A percentile compares a stretch with the other conserved stretches of the same genome.
Evolutionary conservation across 2,797 vertebrate species (phyloP).

Genomic region (Chelonia mydas): DNA sequence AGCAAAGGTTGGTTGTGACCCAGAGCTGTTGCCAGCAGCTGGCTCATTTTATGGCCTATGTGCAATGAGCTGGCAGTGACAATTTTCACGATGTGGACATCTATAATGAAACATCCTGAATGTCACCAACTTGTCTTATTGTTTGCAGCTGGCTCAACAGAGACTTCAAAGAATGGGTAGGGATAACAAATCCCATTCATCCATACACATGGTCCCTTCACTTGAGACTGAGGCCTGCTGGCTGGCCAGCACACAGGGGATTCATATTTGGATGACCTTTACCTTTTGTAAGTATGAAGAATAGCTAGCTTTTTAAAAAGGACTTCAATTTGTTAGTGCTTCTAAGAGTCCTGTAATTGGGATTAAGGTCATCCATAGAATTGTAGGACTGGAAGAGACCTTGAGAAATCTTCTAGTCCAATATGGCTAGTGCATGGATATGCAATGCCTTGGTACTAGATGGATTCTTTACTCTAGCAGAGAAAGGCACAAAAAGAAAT

Average conservation of each 20-base stretch:
- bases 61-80: neutral
- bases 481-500: neutral
- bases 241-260: neutral
- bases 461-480: neutral
- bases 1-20: conserved; percentile 51
- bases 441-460: neutral
- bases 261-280: neutral
- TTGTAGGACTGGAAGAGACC: too few relatives aligned
- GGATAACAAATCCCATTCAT: neutral
- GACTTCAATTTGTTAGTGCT: neutral
- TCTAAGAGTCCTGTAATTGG: neutral
- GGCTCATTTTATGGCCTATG: neutral
- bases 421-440: neutral
- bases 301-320: neutral
- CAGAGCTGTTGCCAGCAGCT: conserved; percentile 2
- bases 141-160: neutral
- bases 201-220: neutral
- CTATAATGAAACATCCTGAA: conserved; percentile 45
- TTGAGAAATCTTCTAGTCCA: too few relatives aligned
- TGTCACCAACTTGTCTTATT: neutral
- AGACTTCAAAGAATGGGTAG: neutral
- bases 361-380: neutral
- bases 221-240: accelerated
- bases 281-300: neutral
- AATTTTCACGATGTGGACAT: conserved; percentile 19